Base-by-base conservation (phyloP, 2,113 vertebrate species). In the Oreochromis aureus region DNA sequence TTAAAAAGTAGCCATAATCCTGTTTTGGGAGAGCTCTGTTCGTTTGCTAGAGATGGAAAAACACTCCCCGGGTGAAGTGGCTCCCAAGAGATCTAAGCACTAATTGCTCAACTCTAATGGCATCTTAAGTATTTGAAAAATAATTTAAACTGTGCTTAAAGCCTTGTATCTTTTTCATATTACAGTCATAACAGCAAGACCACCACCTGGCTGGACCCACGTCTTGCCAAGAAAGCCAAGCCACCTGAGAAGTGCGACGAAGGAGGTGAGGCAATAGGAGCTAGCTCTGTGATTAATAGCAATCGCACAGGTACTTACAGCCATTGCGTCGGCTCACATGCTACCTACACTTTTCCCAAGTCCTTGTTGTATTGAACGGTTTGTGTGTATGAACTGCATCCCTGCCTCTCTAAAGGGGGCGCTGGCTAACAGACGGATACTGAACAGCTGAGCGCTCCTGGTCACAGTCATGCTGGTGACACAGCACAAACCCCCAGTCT, bases 201-300 rank as follows among this genome's bases (percentile, higher is more conserved):
- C 44, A 99, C 99, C 7, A 99, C 99, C 4, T 99, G 99, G 99
- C 95, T 99, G 92, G 99, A 99, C 93, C 99, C 99, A 3, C 97
- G 99, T 19, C 98, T 99, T n/a, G 98, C 98, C 89, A 98, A 97
- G 95, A 99, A 98, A 96, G 98, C 98, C 84, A 99, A 99, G 95
- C 98, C 99, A 76, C 98, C 98, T 2, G 99, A 99, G 95, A 99
- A 99, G 79, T 99, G 98, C 93, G 97, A 98, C 87, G 98, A 99
- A 91, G 98, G 98, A 97, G 99, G 99, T 99, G 91, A 96, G 95
- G 86, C 24, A 2, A 19, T 13, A 41, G 76, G 32, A 32, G 69
- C 10, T 30, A 32, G 24, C 69, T 56, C 15, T 59, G 27, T 1
- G 46, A 53, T 53, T 1, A 19, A 1, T 34, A 78, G 0, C 16